phyloP scores from a whole-genome alignment of 2,113 vertebrate genomes.

The Sigmodon hispidus region DNA sequence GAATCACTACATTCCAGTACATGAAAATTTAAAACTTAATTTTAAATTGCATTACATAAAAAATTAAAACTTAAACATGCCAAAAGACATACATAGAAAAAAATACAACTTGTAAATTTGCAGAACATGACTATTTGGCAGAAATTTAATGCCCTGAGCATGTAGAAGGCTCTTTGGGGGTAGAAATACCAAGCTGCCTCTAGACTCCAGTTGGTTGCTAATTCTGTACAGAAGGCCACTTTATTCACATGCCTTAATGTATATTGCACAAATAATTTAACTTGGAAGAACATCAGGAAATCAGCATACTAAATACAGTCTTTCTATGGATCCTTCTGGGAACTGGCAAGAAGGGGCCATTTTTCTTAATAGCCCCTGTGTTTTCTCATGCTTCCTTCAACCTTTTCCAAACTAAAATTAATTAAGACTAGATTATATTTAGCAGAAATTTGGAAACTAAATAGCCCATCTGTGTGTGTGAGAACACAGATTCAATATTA shows the following conservation, averaged over 20 bases:
- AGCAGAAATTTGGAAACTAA: constrained; percentile 64
- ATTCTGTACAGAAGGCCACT: constrained; percentile 45
- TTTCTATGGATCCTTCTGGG: constrained; percentile 37
- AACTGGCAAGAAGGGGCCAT: neutral
- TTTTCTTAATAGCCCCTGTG: constrained; percentile 31
- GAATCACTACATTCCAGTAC: neutral
- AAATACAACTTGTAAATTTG: constrained; percentile 11
- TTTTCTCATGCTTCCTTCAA: constrained; percentile 56
- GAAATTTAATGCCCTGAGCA: constrained; percentile 51
- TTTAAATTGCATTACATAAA: neutral
- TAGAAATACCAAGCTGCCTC: constrained; percentile 42
- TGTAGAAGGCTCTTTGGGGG: constrained; percentile 21
- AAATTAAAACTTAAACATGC: constrained; percentile 14
- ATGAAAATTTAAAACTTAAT: constrained; percentile 41
- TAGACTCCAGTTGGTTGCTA: constrained; percentile 45
- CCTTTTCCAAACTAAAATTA: constrained; percentile 64
- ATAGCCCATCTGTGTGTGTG: constrained; percentile 54
- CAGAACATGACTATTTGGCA: constrained; percentile 34
- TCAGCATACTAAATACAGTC: neutral
- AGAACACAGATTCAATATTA: constrained; percentile 33
- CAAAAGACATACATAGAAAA: constrained; percentile 51
- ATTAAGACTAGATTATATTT: constrained; percentile 53
- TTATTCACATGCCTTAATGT: constrained; percentile 46
- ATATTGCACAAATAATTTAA: constrained; percentile 41
- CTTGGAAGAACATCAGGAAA: constrained; percentile 64